Evolutionary conservation across 2,797 vertebrate genomes (phyloP).

Genomic region (Gastrophryne carolinensis): DNA sequence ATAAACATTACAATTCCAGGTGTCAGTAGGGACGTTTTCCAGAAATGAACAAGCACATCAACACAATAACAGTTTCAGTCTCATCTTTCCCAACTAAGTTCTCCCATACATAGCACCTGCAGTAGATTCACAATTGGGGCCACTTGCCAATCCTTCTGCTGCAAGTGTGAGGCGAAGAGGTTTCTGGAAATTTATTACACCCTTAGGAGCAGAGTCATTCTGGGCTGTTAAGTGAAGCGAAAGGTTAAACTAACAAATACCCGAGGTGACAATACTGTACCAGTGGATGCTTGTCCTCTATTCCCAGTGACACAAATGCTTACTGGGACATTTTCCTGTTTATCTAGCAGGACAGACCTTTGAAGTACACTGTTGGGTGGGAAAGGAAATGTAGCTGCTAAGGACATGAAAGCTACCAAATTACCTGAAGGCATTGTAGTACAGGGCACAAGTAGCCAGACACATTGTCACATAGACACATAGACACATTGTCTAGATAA

Average conservation of each 20-base stretch:
- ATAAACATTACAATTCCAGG: slow-evolving; percentile 1
- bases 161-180: slow-evolving; percentile 20
- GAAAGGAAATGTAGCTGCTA: neutral
- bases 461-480: no score
- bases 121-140: neutral
- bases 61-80: slow-evolving; percentile 11
- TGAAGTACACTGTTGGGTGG: neutral
- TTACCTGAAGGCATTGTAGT: no score
- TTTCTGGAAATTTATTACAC: slow-evolving; percentile 6
- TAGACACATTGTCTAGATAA: no score
- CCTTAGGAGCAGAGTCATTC: neutral
- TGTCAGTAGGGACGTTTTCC: slow-evolving; percentile 18
- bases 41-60: neutral
- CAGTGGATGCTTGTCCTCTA: neutral
- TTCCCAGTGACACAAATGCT: neutral
- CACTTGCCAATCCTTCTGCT: neutral
- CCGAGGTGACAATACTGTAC: slow-evolving; percentile 52
- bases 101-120: slow-evolving; percentile 11
- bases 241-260: slow-evolving; percentile 32
- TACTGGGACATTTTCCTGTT: neutral
- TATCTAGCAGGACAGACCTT: neutral
- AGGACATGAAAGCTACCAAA: neutral
- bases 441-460: no score
- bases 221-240: neutral
- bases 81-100: neutral